Base-by-base conservation (phyloP, 2,888 invertebrate genomes). In the Drosophila koepferae region DNA sequence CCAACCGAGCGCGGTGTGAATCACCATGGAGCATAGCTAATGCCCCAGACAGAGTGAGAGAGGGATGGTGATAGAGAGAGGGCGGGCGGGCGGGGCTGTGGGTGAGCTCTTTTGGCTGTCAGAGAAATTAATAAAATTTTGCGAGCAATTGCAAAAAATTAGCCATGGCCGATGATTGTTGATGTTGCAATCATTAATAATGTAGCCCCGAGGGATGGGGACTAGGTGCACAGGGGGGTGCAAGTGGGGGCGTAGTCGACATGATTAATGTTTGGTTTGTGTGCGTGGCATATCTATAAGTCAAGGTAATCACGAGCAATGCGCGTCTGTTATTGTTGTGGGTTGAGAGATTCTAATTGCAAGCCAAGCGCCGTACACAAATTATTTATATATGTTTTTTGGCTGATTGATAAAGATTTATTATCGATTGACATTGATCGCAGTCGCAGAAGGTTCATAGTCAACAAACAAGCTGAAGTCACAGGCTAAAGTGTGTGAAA, bases 91-190 rank as follows among this genome's bases (percentile, higher is more conserved):
- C 16, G 6, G 43, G 48, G 23, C 7, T 20, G 18, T 10, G 43
- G 34, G 12, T 31, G 38, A 53, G 38, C 34, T 9, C 23, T 10
- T 34, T 41, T 55, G 23, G 38, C 58, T 68, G 62, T 59, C 55
- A 64, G 64, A 51, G 63, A 70, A 67, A 81, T 84, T 84, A 77
- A 81, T 74, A 83, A 69, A 69, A 81, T 81, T 70, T 83, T 72
- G 70, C 84, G 72, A 78, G 81, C 81, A 83, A 83, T 81, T 83
- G 74, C 81, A 78, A 75, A 80, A 81, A 82, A 81, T 81, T 82
- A 80, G 79, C 80, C 82, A 68, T 67, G 79, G 54, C 72, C 72
- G 69, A 81, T 82, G 85, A 81, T 81, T 81, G 81, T 81, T 77
- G 71, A 83, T 81, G 81, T 72, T 81, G 59, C 77, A 80, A 69